Conservation (phyloP, 2,113 vertebrate genomes). For the Rhinopomastus cyanomelas region DNA sequence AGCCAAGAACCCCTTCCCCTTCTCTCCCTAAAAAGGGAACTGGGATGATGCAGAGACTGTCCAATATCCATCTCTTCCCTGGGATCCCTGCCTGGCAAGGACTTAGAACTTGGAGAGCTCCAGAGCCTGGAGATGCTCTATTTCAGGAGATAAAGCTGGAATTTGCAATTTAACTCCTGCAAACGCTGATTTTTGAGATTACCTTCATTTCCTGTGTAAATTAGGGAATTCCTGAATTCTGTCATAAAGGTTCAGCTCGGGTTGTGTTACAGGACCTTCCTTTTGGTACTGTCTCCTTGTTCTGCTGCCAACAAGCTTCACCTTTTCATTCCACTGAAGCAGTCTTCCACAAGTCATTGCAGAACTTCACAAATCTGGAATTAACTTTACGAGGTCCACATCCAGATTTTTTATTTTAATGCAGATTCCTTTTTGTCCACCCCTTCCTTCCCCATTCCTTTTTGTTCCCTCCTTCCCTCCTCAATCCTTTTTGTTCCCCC, state of each 20-base stretch:
- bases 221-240: neutral
- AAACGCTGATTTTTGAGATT: neutral
- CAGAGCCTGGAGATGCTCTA: accelerated
- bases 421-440: neutral
- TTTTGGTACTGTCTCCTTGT: neutral
- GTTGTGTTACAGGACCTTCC: neutral
- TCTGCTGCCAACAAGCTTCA: neutral
- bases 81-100: accelerated
- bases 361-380: neutral
- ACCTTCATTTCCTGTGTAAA: neutral
- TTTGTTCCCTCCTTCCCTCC: too few relatives aligned
- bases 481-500: too few relatives aligned
- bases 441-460: too few relatives aligned
- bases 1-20: neutral
- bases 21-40: accelerated
- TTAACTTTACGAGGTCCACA: neutral
- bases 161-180: accelerated
- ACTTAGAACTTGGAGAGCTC: accelerated
- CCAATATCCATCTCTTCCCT: neutral
- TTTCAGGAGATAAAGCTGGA: neutral
- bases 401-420: neutral
- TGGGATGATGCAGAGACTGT: accelerated
- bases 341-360: neutral
- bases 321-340: neutral
- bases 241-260: neutral